phyloP scores from a whole-genome alignment of 2,888 invertebrate species.

The Ormyrus rosae region DNA sequence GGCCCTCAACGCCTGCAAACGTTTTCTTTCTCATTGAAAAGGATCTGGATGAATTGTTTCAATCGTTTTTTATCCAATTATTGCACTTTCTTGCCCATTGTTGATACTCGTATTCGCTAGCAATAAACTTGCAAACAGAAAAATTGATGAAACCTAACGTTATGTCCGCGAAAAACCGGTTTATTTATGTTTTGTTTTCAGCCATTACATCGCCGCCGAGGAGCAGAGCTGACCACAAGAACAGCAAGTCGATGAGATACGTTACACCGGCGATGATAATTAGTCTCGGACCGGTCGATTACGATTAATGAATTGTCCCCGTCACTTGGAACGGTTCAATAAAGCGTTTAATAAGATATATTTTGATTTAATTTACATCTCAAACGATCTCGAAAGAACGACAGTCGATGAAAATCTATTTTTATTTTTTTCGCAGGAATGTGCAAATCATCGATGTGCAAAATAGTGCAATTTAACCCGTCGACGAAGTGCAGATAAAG shows the following conservation, averaged over 20 bases:
- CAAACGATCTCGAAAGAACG: neutral
- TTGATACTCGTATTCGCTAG: no score
- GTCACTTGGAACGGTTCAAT: neutral
- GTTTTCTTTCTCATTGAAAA: no score
- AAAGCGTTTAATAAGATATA: no score
- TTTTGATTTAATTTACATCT: neutral
- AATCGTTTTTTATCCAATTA: no score
- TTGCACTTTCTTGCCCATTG: no score
- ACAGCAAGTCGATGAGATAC: neutral
- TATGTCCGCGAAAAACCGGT: slow-evolving; percentile 5
- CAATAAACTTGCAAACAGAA: no score
- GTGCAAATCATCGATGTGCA: neutral
- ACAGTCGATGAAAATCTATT: no score
- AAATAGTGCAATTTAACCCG: neutral
- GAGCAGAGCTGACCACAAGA: slow-evolving; percentile 1
- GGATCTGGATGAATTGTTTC: no score
- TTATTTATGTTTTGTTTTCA: neutral
- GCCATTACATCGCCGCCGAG: neutral
- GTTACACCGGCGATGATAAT: slow-evolving; percentile 1
- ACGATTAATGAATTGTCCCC: slow-evolving; percentile 26
- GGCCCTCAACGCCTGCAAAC: no score
- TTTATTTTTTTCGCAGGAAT: no score
- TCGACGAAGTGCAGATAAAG: neutral
- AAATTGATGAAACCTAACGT: no score
- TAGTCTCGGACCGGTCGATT: neutral